phyloP scores from a whole-genome alignment of 2,113 vertebrate species.

The Elephas maximus region DNA sequence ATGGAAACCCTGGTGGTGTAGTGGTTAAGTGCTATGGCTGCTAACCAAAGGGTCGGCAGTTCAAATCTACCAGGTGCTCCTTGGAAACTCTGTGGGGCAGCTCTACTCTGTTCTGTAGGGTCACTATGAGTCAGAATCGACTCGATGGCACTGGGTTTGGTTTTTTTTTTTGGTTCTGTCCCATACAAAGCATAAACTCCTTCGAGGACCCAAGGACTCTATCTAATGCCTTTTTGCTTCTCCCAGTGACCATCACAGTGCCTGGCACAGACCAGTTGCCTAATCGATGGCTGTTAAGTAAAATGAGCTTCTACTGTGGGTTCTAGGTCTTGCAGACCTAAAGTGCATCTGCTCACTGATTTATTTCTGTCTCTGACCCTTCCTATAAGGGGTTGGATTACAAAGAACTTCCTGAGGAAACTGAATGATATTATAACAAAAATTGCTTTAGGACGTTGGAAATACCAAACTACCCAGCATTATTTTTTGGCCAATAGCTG shows the following conservation, averaged over 20 bases:
- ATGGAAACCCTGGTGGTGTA: too few relatives aligned
- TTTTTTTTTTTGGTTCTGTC: neutral
- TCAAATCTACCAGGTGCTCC: too few relatives aligned
- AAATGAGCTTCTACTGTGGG: neutral
- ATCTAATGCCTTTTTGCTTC: neutral
- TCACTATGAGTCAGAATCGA: too few relatives aligned
- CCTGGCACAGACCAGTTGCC: neutral
- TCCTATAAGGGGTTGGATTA: neutral
- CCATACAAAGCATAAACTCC: neutral
- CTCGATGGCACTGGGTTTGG: too few relatives aligned
- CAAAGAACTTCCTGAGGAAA: slow-evolving; percentile 37
- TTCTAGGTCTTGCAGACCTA: neutral
- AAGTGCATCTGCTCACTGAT: neutral
- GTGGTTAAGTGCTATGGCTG: too few relatives aligned
- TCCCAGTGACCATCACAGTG: neutral
- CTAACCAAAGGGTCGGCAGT: too few relatives aligned
- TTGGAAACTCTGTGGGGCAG: too few relatives aligned
- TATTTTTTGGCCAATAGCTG: neutral
- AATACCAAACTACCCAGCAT: neutral
- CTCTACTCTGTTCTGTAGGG: too few relatives aligned
- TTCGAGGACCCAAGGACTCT: neutral
- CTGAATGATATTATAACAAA: slow-evolving; percentile 42
- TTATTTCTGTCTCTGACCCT: slow-evolving; percentile 41
- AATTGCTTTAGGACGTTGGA: neutral
- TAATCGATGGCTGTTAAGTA: neutral